phyloP scores from a whole-genome alignment of 92 coral and sea anemone genomes.

The Metridium senile region DNA sequence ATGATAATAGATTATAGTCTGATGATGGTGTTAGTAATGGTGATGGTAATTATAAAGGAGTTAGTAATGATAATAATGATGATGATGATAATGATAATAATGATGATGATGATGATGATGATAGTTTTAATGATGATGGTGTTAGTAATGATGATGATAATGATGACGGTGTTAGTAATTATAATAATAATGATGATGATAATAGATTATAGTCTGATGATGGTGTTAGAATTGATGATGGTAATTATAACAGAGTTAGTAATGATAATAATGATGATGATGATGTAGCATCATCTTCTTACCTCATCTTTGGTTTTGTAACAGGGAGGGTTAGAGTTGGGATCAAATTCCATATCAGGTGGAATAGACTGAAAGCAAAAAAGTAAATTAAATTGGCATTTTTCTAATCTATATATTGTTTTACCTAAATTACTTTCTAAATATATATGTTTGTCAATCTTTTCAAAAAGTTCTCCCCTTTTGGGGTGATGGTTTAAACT shows the following conservation, averaged over 20 bases:
- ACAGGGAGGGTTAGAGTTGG: slow-evolving; percentile 93
- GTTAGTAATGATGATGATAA: too few relatives aligned
- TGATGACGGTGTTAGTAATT: neutral
- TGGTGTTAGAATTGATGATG: too few relatives aligned
- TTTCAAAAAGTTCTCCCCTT: too few relatives aligned
- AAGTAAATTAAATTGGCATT: neutral
- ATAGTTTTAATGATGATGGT: too few relatives aligned
- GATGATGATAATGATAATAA: neutral
- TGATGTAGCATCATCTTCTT: neutral
- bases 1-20: too few relatives aligned
- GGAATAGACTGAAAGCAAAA: slow-evolving; percentile 78
- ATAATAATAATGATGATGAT: neutral
- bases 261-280: neutral
- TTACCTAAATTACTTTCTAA: neutral
- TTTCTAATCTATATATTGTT: neutral
- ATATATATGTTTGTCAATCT: too few relatives aligned
- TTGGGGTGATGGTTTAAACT: too few relatives aligned
- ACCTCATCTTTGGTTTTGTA: slow-evolving; percentile 97
- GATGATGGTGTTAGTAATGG: neutral
- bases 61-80: neutral
- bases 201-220: too few relatives aligned
- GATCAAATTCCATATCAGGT: slow-evolving; percentile 95
- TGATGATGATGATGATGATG: neutral
- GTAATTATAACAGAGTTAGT: neutral
- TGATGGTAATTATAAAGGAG: neutral